phyloP scores from a whole-genome alignment of 2,797 vertebrate genomes.

The Acrocephalus scirpaceus region DNA sequence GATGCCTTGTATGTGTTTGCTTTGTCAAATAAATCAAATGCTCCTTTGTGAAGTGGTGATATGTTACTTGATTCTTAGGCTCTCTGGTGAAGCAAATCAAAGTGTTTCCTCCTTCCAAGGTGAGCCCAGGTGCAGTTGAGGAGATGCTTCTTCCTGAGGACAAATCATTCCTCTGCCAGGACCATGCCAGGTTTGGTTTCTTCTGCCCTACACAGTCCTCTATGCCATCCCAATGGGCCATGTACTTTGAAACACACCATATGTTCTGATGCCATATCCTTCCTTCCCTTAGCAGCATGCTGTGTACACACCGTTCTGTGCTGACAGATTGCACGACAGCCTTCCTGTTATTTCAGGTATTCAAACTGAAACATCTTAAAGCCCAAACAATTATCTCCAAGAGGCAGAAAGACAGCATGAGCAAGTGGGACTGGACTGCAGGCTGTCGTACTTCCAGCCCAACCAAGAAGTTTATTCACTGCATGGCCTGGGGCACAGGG shows the following conservation, averaged over 20 bases:
- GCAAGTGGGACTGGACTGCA: not conserved
- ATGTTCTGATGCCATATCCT: not conserved
- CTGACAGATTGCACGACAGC: not conserved
- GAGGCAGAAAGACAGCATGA: not conserved
- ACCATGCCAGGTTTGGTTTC: not conserved
- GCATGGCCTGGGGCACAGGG: not conserved
- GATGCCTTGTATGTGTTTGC: not conserved
- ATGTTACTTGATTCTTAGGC: not conserved
- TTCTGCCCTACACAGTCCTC: not conserved
- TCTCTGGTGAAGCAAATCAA: not conserved
- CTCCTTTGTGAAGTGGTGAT: not conserved
- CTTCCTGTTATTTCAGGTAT: constrained; percentile 35
- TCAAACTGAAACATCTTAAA: not conserved
- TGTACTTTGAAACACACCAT: constrained; percentile 16
- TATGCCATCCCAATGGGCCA: accelerated
- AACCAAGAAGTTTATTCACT: not conserved
- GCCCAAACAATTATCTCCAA: not conserved
- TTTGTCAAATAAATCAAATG: not conserved
- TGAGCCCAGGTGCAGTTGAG: not conserved
- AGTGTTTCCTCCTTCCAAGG: not conserved
- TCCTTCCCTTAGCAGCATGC: not conserved
- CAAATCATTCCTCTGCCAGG: not conserved
- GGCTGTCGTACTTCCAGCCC: not conserved
- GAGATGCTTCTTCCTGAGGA: not conserved
- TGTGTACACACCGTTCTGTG: not conserved